Evolutionary conservation across 2,113 vertebrate species (phyloP), one percentile per base, ranked within the genome.

Genomic region (Verasper variegatus): DNA sequence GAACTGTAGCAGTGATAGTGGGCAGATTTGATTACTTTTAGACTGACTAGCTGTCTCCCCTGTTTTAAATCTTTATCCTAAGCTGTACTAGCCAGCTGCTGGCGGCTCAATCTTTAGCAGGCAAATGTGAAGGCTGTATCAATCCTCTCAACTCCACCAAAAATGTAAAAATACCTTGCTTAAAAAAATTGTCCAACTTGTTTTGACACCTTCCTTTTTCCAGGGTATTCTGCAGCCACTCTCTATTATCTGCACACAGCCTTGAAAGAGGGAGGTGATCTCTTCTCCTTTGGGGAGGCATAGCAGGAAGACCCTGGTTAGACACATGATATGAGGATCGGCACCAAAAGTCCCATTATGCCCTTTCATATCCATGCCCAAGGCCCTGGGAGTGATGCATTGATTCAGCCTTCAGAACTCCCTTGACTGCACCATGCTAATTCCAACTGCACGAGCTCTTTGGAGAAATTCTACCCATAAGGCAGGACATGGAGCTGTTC

Each of bases 301-400:
- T 10, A 3, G 51, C 78, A 76, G 64, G 60, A 74, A 85, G 79
- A 90, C 89, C 82, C 88, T 81, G 83, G 80, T 91, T 75, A 76
- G 88, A 93, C 85, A 85, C 85, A 87, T 80, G 87, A 93, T 93
- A 86, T 89, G 86, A 88, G 86, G 75, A 82, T 80, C 83, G 51
- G 80, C 89, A 86, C 75, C 81, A 86, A 79, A 82, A 82, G 80
- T 85, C 82, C 86, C 86, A 91, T 91, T 79, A 90, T 92, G 84
- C 77, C 88, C 82, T 87, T 84, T 90, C 86, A 86, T 88, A 84
- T 88, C 83, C 90, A 86, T 88, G 90, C 74, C 84, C 89, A 82
- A 89, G 92, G 91, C 86, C 91, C 92, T 92, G 42, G 74, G 81
- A 90, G 84, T 94, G 93, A 95, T 95, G 89, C 90, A 95, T 94